Conservation (phyloP, 2,113 vertebrate species). For the Dunckerocampus dactyliophorus region DNA sequence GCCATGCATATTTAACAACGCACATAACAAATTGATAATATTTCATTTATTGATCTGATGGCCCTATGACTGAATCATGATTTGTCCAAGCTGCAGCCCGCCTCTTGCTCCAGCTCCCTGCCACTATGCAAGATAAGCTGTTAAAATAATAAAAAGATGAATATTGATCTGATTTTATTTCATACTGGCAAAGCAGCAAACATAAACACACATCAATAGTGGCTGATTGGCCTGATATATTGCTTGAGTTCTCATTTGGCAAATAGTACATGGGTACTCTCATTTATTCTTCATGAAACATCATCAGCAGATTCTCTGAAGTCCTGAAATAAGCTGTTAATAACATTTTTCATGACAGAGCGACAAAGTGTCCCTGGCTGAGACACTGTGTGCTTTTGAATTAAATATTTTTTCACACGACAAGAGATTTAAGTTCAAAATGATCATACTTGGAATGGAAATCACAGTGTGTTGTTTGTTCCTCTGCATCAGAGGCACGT, state of each 20-base stretch:
- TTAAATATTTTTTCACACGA: neutral
- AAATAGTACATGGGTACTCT: neutral
- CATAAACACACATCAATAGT: constrained; percentile 3
- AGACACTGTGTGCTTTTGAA: neutral
- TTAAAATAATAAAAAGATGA: constrained; percentile 5
- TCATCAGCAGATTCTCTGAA: neutral
- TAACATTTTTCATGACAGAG: neutral
- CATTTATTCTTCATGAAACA: neutral
- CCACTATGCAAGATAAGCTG: neutral
- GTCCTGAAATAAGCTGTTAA: neutral
- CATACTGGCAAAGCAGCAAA: neutral
- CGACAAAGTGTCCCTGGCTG: neutral
- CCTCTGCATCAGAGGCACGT: constrained; percentile 8
- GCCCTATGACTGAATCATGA: neutral
- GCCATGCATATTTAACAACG: neutral
- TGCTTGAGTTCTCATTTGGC: neutral
- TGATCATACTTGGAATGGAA: neutral
- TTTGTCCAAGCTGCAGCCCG: neutral
- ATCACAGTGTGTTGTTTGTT: neutral
- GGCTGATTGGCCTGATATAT: constrained; percentile 2
- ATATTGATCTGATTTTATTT: constrained; percentile 6
- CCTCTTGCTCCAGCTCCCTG: neutral
- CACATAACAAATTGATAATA: neutral
- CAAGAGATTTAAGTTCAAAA: neutral
- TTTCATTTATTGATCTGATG: neutral